A percentile compares a stretch with the other conserved stretches of the same genome.
Conservation (phyloP, 2,888 invertebrate species). For the Plebejus melissa region DNA sequence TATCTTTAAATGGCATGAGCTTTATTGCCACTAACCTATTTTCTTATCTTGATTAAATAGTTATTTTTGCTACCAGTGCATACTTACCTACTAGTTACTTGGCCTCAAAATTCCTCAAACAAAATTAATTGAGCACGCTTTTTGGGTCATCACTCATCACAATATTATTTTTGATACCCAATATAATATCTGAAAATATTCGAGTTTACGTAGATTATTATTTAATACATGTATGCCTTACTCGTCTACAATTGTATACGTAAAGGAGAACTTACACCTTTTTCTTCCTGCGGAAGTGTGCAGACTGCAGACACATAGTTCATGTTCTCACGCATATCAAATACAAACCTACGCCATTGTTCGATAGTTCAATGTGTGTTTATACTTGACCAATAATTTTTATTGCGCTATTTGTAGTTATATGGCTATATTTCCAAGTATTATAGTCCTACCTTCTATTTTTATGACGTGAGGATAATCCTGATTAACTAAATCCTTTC, state of each 20-base stretch:
- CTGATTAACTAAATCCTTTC: too few species aligned
- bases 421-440: not conserved
- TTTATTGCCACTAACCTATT: conserved; percentile 3
- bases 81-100: not conserved
- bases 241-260: not conserved
- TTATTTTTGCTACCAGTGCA: not conserved
- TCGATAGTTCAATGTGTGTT: conserved; percentile 6
- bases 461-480: too few species aligned
- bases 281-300: conserved; percentile 7
- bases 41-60: not conserved
- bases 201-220: not conserved
- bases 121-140: not conserved
- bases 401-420: not conserved
- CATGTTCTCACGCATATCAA: conserved; percentile 15
- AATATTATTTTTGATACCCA: too few species aligned
- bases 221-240: not conserved
- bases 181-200: not conserved
- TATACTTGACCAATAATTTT: not conserved
- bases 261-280: not conserved
- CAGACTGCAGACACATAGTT: not conserved
- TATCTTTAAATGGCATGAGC: not conserved
- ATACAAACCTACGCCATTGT: conserved; percentile 6
- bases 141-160: not conserved
- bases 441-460: not conserved
- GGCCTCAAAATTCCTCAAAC: not conserved